A percentile compares a stretch with the other conserved stretches of the same genome.
Conservation (phyloP, 2,797 vertebrate species). For the Smutsia gigantea region DNA sequence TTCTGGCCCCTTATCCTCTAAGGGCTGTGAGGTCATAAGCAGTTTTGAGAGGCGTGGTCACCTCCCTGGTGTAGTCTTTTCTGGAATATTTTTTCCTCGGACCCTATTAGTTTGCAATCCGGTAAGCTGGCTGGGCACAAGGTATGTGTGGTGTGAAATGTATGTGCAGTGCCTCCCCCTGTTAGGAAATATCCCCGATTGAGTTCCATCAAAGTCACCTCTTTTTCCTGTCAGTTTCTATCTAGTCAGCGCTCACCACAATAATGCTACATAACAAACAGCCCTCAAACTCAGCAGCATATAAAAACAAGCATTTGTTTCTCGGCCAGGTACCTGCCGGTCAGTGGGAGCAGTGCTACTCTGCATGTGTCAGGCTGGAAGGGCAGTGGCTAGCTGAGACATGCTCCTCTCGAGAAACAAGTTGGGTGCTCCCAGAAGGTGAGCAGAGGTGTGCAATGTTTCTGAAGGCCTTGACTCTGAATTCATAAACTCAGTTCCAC, state of each 20-base stretch:
- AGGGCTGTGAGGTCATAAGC: not conserved
- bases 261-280: not conserved
- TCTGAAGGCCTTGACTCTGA: not conserved
- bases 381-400: not conserved
- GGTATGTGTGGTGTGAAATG: not conserved
- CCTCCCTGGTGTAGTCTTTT: not conserved
- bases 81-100: not conserved
- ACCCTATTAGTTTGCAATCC: not conserved
- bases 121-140: not conserved
- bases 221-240: not conserved
- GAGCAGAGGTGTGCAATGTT: not conserved
- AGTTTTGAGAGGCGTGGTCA: not conserved
- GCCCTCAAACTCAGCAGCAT: not conserved
- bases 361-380: not conserved
- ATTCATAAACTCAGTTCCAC: not conserved
- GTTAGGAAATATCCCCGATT: not conserved
- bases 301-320: not conserved
- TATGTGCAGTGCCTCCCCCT: rapidly evolving
- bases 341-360: not conserved
- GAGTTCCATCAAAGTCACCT: not conserved
- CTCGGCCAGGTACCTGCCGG: not conserved
- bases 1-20: not conserved
- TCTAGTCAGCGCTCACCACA: not conserved
- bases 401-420: not conserved
- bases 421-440: rapidly evolving